These are phyloP conservation scores for Muntiacus reevesi DNA, from an alignment of 2,113 vertebrate genomes.

Conservation along the genomic window DNA sequence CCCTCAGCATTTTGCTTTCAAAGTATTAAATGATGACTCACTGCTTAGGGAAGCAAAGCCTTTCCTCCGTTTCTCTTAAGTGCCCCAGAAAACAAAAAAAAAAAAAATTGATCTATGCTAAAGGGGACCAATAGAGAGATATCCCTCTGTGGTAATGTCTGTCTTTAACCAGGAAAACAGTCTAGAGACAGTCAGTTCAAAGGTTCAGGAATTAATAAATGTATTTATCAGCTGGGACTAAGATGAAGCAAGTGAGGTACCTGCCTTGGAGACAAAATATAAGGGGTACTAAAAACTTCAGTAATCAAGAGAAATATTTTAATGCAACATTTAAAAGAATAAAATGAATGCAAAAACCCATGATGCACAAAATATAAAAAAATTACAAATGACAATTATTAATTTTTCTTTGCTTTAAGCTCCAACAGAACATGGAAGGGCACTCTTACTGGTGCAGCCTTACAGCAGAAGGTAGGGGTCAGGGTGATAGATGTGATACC, in stretches of 20 bases:
- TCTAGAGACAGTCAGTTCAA: neutral
- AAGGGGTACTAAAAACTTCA: neutral
- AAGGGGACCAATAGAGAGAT: neutral
- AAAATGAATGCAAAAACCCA: neutral
- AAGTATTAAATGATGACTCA: neutral
- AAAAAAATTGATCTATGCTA: neutral
- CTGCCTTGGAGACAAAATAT: neutral
- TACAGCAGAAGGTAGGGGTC: rapidly evolving
- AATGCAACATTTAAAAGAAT: neutral
- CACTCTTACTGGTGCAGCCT: neutral
- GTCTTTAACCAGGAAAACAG: neutral
- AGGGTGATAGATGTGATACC: neutral
- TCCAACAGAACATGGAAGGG: neutral
- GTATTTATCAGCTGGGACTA: neutral
- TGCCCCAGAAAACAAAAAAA: neutral
- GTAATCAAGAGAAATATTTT: neutral
- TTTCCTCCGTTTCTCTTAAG: neutral
- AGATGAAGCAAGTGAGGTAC: neutral
- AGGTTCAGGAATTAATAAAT: neutral
- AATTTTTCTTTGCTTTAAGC: neutral
- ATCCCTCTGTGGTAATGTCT: neutral
- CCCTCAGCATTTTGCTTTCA: neutral
- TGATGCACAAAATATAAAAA: neutral
- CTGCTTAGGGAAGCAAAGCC: neutral
- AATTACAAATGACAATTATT: neutral